These are phyloP conservation scores for Agriopis marginaria DNA, from an alignment of 2,888 invertebrate genomes.

Conservation along the genomic window DNA sequence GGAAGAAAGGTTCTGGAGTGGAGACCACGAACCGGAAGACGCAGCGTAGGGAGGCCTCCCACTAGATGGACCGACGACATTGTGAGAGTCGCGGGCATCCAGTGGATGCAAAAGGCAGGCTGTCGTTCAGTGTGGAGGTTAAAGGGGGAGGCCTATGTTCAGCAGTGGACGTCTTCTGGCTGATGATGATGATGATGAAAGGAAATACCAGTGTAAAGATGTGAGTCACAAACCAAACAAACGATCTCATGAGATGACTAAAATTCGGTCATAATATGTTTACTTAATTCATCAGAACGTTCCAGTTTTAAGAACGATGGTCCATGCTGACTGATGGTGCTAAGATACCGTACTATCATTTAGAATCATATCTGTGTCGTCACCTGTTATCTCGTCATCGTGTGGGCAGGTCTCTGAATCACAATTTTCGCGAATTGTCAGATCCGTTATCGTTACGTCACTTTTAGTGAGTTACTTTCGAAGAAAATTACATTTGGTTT, in stretches of 20 bases:
- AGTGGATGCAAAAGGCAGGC: no score
- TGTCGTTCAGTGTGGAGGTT: no score
- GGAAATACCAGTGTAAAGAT: neutral
- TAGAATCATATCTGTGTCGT: conserved; percentile 14
- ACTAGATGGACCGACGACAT: no score
- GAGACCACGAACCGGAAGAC: no score
- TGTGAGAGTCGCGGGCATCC: no score
- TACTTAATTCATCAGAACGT: conserved; percentile 18
- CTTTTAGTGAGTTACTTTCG: conserved; percentile 8
- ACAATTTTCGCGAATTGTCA: conserved; percentile 18
- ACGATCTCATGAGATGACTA: conserved; percentile 3
- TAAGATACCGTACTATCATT: conserved; percentile 2
- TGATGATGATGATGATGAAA: no score
- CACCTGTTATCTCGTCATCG: conserved; percentile 13
- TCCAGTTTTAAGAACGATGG: neutral
- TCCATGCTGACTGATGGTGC: neutral
- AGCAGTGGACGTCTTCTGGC: no score
- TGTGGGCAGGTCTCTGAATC: conserved; percentile 28
- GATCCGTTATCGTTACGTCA: conserved; percentile 21
- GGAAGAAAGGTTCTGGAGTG: no score
- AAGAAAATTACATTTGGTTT: neutral
- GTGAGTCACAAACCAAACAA: conserved; percentile 9
- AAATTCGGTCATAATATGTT: conserved; percentile 3
- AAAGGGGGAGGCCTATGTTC: no score
- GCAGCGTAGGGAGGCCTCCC: no score